Evolutionary conservation across 2,113 vertebrate species (phyloP).

Genomic region (Tetraodon nigroviridis): DNA sequence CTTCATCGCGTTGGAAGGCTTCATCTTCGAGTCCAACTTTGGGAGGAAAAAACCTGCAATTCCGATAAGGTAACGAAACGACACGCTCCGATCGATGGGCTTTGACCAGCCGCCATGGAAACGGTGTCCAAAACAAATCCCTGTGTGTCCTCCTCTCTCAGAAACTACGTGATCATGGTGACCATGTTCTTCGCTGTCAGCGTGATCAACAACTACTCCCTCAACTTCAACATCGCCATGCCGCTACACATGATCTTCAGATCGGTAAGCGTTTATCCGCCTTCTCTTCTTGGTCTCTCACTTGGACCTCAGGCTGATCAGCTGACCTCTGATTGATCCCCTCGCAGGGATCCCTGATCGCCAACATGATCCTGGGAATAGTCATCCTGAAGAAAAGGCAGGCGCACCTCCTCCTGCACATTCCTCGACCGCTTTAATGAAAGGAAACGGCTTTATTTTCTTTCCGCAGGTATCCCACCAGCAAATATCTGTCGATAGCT

Average conservation of each 20-base stretch:
- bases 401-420: not conserved
- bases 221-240: conserved; percentile 96
- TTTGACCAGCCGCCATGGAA: not conserved
- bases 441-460: not conserved
- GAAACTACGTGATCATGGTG: conserved; percentile 91
- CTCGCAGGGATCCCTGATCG: conserved; percentile 91
- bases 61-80: conserved; percentile 79
- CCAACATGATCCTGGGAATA: conserved; percentile 93
- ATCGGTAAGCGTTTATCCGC: conserved; percentile 81
- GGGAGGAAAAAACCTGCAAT: conserved; percentile 86
- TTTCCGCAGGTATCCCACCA: conserved; percentile 81
- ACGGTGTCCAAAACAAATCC: not conserved
- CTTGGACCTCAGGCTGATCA: not conserved
- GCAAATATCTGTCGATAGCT: conserved; percentile 87
- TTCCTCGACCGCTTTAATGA: not conserved
- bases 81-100: rapidly evolving
- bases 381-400: conserved; percentile 97
- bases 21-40: conserved; percentile 86
- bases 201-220: conserved; percentile 95
- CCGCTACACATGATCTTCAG: conserved; percentile 98
- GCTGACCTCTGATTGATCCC: conserved; percentile 4
- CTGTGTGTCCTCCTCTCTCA: conserved; percentile 42
- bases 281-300: not conserved
- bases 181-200: conserved; percentile 97
- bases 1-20: conserved; percentile 90